Evolutionary conservation across 2,888 invertebrate genomes (phyloP).

Genomic region (Exocentrus adspersus): DNA sequence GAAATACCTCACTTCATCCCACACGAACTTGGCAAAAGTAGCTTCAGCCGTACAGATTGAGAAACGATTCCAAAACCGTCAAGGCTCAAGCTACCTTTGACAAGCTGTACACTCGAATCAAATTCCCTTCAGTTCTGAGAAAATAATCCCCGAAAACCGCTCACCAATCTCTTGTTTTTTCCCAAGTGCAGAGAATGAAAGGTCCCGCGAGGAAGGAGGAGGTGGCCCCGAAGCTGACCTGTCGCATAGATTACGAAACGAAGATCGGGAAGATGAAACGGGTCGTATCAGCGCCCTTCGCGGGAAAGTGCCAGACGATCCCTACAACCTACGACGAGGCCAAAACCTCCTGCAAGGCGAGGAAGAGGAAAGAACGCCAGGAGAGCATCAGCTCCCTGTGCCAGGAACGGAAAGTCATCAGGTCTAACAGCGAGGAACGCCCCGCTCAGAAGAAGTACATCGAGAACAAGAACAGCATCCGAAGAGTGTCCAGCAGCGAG

Average conservation of each 20-base stretch:
- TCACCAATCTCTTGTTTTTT: background rate
- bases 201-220: constrained; percentile 52
- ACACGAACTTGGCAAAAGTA: too few relatives aligned
- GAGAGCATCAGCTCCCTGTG: constrained; percentile 69
- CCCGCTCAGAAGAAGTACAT: constrained; percentile 57
- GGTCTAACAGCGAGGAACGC: constrained; percentile 67
- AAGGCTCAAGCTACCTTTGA: too few relatives aligned
- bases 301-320: constrained; percentile 35
- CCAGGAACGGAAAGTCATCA: constrained; percentile 70
- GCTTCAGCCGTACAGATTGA: too few relatives aligned
- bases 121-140: too few relatives aligned
- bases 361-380: constrained; percentile 73
- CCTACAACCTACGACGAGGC: constrained; percentile 58
- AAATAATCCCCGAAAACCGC: too few relatives aligned
- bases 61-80: too few relatives aligned
- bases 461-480: constrained; percentile 61
- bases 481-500: constrained; percentile 73
- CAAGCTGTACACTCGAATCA: too few relatives aligned
- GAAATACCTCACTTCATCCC: too few relatives aligned
- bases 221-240: constrained; percentile 40
- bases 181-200: constrained; percentile 50
- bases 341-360: constrained; percentile 61
- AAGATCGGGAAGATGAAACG: constrained; percentile 46
- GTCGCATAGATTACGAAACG: constrained; percentile 46
- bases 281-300: constrained; percentile 35